phyloP scores from a whole-genome alignment of 2,888 invertebrate species.

The Steromphala cineraria region DNA sequence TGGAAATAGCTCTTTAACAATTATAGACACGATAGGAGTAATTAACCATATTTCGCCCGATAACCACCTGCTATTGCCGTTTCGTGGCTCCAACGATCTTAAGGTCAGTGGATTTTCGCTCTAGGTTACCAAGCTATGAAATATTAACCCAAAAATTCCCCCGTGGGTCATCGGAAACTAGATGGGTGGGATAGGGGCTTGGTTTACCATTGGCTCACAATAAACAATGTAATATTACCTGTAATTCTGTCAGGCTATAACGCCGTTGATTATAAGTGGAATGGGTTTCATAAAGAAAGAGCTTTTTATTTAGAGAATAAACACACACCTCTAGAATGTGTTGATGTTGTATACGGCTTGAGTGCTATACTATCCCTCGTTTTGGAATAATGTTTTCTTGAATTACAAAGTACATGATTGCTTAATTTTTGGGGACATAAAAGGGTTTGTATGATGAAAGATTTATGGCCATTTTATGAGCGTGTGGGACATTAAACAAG shows the following conservation, averaged over 20 bases:
- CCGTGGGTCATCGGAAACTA: background rate
- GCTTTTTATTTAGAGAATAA: too few species aligned
- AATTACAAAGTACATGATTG: too few species aligned
- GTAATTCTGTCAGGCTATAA: background rate
- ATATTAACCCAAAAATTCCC: background rate
- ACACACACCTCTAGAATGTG: too few species aligned
- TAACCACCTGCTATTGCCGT: background rate
- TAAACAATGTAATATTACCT: background rate
- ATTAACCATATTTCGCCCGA: background rate
- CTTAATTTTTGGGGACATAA: too few species aligned
- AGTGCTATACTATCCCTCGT: too few species aligned
- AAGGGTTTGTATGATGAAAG: too few species aligned
- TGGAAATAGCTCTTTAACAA: background rate
- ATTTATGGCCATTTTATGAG: too few species aligned
- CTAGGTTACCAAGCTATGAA: background rate
- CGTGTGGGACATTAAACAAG: too few species aligned
- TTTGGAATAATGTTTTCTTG: too few species aligned
- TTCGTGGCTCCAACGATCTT: background rate
- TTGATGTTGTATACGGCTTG: too few species aligned
- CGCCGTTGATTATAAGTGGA: too few species aligned
- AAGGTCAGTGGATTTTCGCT: background rate
- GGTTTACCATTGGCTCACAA: background rate
- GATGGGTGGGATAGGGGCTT: background rate
- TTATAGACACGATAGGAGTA: background rate
- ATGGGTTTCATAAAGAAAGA: too few species aligned